Evolutionary conservation across 2,797 vertebrate genomes (phyloP), one percentile per base, ranked within the genome.

Genomic region (Enteromius treurensis): DNA sequence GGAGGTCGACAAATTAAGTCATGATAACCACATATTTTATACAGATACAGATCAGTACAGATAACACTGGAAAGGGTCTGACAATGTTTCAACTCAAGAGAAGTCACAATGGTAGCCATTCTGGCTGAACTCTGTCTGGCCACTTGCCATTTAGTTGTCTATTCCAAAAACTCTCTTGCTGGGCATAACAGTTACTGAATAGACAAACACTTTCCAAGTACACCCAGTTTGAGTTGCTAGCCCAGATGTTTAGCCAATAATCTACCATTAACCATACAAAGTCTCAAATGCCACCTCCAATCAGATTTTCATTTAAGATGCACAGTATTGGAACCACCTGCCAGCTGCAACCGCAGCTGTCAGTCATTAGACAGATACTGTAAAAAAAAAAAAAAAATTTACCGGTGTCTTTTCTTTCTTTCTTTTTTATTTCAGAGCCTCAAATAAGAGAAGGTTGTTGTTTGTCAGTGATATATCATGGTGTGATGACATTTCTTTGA

Each of bases 101-200:
- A 58, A 60, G 60, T 42, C 51, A 76, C 74, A 76, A 76, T 76
- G n/a, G 74, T 60, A 60, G 74, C 74, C 34, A 58, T 76, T 76
- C 74, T 58, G 74, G 53, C 32, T 76, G 74, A 76, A 76, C 53
- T 76, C 51, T 76, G 4, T 76, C 53, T 76, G 74, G 74, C 34
- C 34, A 60, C n/a, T 60, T 60, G 53, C 74, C 74, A 76, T 42
- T 76, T 40, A 58, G 53, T 26, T 60, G 21, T 76, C 65, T 68
- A 37, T 37, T 76, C 74, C 74, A 76, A 76, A 76, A 76, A 76
- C 34, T 23, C 34, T 26, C 74, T 42, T 60, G 51, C 34, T 60
- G 34, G 21, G 34, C 74, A 17, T 58, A 76, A 76, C 26, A 58
- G 34, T 76, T 60, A 26, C 10, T 76, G 34, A 76, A 75, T 37